Base-by-base conservation (phyloP, 2,888 invertebrate species). In the Aquatica leii region DNA sequence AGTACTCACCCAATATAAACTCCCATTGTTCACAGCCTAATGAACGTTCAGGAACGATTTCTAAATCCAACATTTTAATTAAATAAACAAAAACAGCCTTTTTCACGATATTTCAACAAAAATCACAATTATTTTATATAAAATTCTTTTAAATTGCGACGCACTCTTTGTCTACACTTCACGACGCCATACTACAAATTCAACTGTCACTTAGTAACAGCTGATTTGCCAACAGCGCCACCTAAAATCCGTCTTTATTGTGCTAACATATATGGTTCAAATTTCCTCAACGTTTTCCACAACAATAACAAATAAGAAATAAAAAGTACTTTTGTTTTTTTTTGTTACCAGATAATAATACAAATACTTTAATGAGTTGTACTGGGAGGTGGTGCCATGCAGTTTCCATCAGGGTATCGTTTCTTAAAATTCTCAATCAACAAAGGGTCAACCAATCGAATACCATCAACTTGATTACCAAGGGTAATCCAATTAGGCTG, bases 401-500 rank as follows among this genome's bases (percentile, higher is more conserved):
- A 87, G 73, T 88, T 87, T 14, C 97, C 97, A 79, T 98, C 96
- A 0, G 98, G 98, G 81, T 98, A 98, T 37, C 94, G 86, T 78
- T 93, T 92, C 76, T 92, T 91, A 82, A 97, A 98, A 54, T 92
- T 90, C 60, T 91, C 90, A 57, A 96, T 94, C 8, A 98, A 84
- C 62, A 94, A 94, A 0, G 95, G 94, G 82, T 98, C 98, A 0
- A 97, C 91, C 0, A 98, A 82, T 52, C 95, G 88, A 0, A 97
- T 95, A 0, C 98, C 98, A 77, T 97, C 97, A 53, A 98, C 89
- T 82, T 98, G 98, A 84, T 98, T 98, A 0, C 98, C 98, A 2
- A 98, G 83, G 0, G 98, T 98, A 76, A 94, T 94, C 98, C 98
- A 98, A 78, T 98, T 98, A 0, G 97, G 98, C 80, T 98, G 98